A percentile compares a stretch with the other conserved stretches of the same genome.
These are phyloP conservation scores for Pachyrhynchus sulphureomaculatus DNA, from an alignment of 1,140 invertebrate genomes.

Conservation along the genomic window DNA sequence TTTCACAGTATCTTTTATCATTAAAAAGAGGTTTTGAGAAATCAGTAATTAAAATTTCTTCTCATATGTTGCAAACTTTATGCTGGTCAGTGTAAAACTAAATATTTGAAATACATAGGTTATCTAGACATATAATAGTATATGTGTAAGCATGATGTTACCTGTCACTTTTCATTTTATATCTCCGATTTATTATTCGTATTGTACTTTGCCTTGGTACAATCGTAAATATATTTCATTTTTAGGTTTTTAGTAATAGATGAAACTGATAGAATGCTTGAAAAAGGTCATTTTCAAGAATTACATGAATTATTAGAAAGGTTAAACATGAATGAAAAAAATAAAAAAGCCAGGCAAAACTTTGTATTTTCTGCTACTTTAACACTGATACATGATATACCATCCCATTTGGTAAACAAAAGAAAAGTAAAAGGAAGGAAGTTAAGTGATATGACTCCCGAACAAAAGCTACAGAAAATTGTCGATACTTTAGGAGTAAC, in stretches of 20 bases:
- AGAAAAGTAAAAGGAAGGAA: constrained; percentile 60
- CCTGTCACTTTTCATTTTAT: too few species aligned
- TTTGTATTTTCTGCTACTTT: constrained; percentile 98
- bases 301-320: constrained; percentile 77
- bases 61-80: too few species aligned
- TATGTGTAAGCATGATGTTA: too few species aligned
- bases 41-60: too few species aligned
- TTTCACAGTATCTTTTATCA: too few species aligned
- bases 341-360: constrained; percentile 73
- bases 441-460: constrained; percentile 65
- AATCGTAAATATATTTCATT: too few species aligned
- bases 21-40: too few species aligned
- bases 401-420: constrained; percentile 69
- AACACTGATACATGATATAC: constrained; percentile 83
- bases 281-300: constrained; percentile 95
- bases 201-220: too few species aligned
- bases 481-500: constrained; percentile 78
- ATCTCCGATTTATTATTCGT: too few species aligned
- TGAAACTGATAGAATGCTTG: constrained; percentile 98
- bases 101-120: too few species aligned
- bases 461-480: constrained; percentile 71
- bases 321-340: constrained; percentile 70
- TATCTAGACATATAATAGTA: too few species aligned
- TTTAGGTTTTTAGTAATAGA: constrained; percentile 86
- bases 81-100: too few species aligned